phyloP scores from a whole-genome alignment of 2,113 vertebrate genomes.

The Cnemophilus loriae region DNA sequence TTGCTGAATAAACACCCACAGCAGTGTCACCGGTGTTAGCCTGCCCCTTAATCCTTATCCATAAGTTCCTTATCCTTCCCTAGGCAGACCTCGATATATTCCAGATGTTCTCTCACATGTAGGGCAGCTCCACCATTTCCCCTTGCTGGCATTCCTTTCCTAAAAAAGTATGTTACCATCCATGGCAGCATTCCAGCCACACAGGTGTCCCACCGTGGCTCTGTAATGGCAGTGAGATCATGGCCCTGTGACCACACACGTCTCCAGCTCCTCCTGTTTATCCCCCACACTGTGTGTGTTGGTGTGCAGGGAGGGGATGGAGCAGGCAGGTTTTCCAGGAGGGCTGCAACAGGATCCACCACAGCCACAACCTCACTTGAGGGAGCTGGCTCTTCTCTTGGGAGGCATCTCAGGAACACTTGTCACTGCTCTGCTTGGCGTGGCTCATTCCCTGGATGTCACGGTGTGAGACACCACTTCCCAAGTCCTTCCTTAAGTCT shows the following conservation, averaged over 20 bases:
- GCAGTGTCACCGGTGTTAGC: background rate
- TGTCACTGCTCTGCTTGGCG: background rate
- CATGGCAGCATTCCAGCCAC: background rate
- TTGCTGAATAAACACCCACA: background rate
- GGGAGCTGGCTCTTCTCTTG: background rate
- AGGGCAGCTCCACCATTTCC: background rate
- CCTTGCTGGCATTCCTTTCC: background rate
- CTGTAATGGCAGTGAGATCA: background rate
- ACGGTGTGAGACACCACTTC: background rate
- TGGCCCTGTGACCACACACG: background rate
- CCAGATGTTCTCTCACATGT: background rate
- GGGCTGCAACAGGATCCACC: background rate
- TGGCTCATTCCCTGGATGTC: background rate
- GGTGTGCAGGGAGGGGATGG: background rate
- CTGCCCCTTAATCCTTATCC: background rate
- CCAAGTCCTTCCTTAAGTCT: background rate
- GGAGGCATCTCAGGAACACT: background rate
- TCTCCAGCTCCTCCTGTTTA: background rate
- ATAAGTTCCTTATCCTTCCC: background rate
- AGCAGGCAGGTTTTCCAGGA: background rate
- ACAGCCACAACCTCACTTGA: background rate
- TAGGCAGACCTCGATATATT: background rate
- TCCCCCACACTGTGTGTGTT: background rate
- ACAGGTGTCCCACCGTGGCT: background rate
- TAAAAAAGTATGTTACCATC: background rate